phyloP scores from a whole-genome alignment of 2,888 invertebrate genomes.

The Labia minor region DNA sequence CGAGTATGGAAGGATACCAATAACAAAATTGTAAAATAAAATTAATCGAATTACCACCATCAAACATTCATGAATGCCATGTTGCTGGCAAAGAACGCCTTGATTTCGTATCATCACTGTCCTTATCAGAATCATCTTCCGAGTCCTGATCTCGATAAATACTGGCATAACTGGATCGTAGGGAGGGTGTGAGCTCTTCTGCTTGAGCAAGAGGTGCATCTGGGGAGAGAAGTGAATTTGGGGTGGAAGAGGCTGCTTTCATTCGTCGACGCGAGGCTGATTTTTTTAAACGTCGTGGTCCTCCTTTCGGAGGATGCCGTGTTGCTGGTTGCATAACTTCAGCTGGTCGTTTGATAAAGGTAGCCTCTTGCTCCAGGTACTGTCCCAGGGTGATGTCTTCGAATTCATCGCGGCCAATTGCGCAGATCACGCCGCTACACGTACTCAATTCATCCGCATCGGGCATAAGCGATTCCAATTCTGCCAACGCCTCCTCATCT shows the following conservation, averaged over 20 bases:
- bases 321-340: neutral
- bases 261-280: neutral
- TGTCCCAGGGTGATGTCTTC: neutral
- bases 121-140: neutral
- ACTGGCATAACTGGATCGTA: conserved; percentile 31
- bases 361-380: neutral
- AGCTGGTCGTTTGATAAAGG: neutral
- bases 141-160: conserved; percentile 22
- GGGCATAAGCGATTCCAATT: neutral
- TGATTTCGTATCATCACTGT: neutral
- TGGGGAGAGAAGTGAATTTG: neutral
- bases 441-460: neutral
- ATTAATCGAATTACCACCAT: too few relatives aligned
- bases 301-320: neutral
- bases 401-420: neutral
- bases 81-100: neutral
- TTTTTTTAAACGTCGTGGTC: neutral
- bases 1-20: too few relatives aligned
- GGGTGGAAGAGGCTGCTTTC: neutral
- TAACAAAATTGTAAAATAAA: too few relatives aligned
- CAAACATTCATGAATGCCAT: neutral
- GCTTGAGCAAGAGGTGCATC: conserved; percentile 31
- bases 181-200: conserved; percentile 32
- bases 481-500: neutral
- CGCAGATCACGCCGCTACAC: neutral